Percentiles rank a stretch among this genome's conserved stretches.
Conservation (phyloP, 1,140 invertebrate species). For the Portunus trituberculatus region DNA sequence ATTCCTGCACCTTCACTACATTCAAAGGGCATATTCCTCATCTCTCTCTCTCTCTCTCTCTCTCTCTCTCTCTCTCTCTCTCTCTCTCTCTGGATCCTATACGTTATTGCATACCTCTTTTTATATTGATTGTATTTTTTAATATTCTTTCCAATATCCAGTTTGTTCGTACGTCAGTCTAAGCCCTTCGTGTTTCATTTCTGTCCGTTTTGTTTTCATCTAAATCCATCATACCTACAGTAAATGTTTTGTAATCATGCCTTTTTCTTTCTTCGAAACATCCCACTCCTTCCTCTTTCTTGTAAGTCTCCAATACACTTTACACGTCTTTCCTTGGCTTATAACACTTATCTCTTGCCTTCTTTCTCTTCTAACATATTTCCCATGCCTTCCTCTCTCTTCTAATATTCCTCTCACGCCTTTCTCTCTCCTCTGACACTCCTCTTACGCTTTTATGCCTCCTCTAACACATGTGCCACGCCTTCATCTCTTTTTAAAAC, state of each 20-base stretch:
- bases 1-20: not conserved
- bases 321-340: not conserved
- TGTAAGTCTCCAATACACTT: not conserved
- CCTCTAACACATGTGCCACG: not conserved
- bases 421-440: not conserved
- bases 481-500: not conserved
- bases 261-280: not conserved
- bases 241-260: no score
- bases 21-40: not conserved
- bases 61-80: slow-evolving; percentile 52
- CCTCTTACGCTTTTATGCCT: not conserved
- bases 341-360: not conserved
- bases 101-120: no score
- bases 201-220: no score
- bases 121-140: no score
- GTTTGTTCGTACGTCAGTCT: no score
- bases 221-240: no score
- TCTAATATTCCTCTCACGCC: no score
- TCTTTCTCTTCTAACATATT: not conserved
- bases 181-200: no score
- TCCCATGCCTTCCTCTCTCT: not conserved
- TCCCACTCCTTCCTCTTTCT: not conserved
- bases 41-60: slow-evolving; percentile 61
- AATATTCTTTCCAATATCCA: no score
- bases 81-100: no score